Evolutionary conservation across 1,140 invertebrate genomes (phyloP).

Genomic region (Bathynomus jamesi): DNA sequence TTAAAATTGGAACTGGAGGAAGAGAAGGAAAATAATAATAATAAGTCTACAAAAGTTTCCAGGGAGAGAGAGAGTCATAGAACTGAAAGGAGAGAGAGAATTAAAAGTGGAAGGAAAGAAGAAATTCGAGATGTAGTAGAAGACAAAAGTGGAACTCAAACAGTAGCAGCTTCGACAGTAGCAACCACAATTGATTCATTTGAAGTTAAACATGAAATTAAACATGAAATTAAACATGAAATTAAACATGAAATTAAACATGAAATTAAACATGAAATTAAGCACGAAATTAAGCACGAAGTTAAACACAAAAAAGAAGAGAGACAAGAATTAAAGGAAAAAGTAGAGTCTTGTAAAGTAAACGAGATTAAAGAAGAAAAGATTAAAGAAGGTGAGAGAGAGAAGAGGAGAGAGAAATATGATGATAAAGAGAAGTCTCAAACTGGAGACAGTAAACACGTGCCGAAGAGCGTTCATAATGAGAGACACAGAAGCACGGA

Average conservation of each 20-base stretch:
- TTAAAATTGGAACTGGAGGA: neutral
- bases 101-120: neutral
- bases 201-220: neutral
- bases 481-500: slow-evolving; percentile 20
- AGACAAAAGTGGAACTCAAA: neutral
- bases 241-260: no score
- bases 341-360: neutral
- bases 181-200: neutral
- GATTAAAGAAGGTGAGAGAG: slow-evolving; percentile 10
- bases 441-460: no score
- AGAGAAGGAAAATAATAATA: neutral
- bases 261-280: no score
- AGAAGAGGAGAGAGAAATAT: no score
- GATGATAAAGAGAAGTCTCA: slow-evolving; percentile 4
- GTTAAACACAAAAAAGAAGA: slow-evolving; percentile 38
- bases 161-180: neutral
- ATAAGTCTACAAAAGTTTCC: neutral
- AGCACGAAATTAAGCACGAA: no score
- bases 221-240: no score
- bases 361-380: slow-evolving; percentile 5
- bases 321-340: neutral
- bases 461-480: slow-evolving; percentile 11
- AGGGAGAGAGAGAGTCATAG: neutral
- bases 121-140: neutral
- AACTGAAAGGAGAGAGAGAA: neutral